phyloP scores from a whole-genome alignment of 2,888 invertebrate genomes.

The Oscheius myriophilus region DNA sequence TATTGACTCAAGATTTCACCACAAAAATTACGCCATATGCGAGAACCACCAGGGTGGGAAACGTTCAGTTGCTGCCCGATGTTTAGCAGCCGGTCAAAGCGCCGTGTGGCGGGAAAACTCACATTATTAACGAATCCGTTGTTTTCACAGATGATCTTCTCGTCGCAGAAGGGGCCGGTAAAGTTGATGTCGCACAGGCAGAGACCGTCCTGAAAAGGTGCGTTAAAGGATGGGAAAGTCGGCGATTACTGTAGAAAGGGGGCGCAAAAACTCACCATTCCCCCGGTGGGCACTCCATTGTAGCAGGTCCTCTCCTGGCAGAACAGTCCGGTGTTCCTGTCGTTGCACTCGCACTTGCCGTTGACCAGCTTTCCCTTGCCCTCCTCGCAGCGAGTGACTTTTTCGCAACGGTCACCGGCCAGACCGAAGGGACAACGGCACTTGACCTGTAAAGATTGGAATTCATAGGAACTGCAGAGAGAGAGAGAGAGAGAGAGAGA shows the following conservation, averaged over 20 bases:
- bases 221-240: neutral
- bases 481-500: constrained; percentile 11
- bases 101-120: neutral
- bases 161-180: constrained; percentile 57
- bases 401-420: constrained; percentile 53
- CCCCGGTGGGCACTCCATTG: constrained; percentile 55
- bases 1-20: too few relatives aligned
- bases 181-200: constrained; percentile 56
- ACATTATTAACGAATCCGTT: constrained; percentile 47
- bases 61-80: too few relatives aligned
- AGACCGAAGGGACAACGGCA: constrained; percentile 57
- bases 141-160: constrained; percentile 50
- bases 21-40: too few relatives aligned
- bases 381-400: constrained; percentile 54
- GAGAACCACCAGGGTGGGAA: too few relatives aligned
- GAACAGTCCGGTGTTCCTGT: constrained; percentile 50
- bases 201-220: constrained; percentile 40
- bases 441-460: too few relatives aligned
- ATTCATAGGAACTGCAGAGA: too few relatives aligned
- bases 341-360: constrained; percentile 54
- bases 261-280: constrained; percentile 28
- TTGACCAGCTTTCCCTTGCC: constrained; percentile 53
- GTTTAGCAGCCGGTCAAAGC: too few relatives aligned
- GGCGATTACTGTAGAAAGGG: neutral
- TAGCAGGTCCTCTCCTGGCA: constrained; percentile 54